phyloP scores from a whole-genome alignment of 2,888 invertebrate genomes.

The Branchellion lobata region DNA sequence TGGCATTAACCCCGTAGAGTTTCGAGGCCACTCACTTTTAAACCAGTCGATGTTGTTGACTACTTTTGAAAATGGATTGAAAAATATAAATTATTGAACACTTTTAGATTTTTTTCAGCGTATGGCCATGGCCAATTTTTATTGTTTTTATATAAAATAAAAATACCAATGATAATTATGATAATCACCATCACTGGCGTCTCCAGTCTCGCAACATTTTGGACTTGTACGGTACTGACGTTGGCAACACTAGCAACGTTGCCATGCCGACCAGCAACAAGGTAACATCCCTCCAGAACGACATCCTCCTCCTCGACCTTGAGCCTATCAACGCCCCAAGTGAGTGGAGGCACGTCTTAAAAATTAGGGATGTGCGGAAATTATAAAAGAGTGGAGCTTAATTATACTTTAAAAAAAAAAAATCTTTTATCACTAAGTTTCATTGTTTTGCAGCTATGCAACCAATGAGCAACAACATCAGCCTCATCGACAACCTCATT shows the following conservation, averaged over 20 bases:
- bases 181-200: no score
- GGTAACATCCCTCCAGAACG: constrained; percentile 78
- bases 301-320: constrained; percentile 53
- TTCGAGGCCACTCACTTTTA: not conserved
- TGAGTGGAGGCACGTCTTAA: not conserved
- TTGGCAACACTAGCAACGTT: not conserved
- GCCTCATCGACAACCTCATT: constrained; percentile 19
- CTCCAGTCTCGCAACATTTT: constrained; percentile 66
- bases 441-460: not conserved
- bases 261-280: constrained; percentile 20
- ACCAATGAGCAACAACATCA: constrained; percentile 22
- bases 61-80: no score
- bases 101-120: no score
- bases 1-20: no score
- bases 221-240: constrained; percentile 75
- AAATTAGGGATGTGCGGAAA: not conserved
- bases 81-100: no score
- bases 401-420: no score
- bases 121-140: no score
- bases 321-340: not conserved
- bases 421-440: no score
- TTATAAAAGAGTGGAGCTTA: no score
- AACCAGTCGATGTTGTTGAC: no score
- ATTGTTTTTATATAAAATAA: no score
- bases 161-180: no score